Percentiles rank a stretch among this genome's conserved stretches.
These are phyloP conservation scores for Orgyia antiqua DNA, from an alignment of 2,888 invertebrate genomes.

Conservation along the genomic window DNA sequence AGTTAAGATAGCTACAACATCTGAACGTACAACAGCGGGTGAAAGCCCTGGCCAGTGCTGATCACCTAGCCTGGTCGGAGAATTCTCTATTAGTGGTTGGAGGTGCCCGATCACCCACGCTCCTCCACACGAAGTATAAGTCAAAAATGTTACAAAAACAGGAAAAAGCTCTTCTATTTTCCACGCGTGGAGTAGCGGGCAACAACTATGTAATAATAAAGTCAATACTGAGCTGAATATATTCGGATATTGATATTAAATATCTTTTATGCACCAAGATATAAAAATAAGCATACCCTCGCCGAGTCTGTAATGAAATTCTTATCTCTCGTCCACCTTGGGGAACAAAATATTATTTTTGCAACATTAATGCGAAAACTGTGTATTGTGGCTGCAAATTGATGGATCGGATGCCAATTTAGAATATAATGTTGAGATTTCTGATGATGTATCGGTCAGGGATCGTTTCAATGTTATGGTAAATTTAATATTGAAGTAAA, in stretches of 20 bases:
- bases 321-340: constrained; percentile 31
- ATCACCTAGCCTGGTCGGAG: too few relatives aligned
- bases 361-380: constrained; percentile 52
- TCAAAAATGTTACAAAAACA: too few relatives aligned
- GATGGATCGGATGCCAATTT: constrained; percentile 53
- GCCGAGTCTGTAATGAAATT: constrained; percentile 41
- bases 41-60: too few relatives aligned
- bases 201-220: too few relatives aligned
- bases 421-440: constrained; percentile 42
- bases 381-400: constrained; percentile 53
- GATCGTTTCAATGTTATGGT: constrained; percentile 15
- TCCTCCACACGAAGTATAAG: too few relatives aligned
- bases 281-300: constrained; percentile 22
- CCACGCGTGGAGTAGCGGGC: too few relatives aligned
- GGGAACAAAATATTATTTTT: constrained; percentile 47
- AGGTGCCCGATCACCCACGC: too few relatives aligned
- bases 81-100: too few relatives aligned
- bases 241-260: constrained; percentile 21
- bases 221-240: constrained; percentile 6
- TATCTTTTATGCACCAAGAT: constrained; percentile 20
- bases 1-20: too few relatives aligned
- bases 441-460: constrained; percentile 48
- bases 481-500: constrained; percentile 2
- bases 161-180: too few relatives aligned
- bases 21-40: too few relatives aligned